Base-by-base conservation (phyloP, 2,113 vertebrate species). In the Cavia aperea region DNA sequence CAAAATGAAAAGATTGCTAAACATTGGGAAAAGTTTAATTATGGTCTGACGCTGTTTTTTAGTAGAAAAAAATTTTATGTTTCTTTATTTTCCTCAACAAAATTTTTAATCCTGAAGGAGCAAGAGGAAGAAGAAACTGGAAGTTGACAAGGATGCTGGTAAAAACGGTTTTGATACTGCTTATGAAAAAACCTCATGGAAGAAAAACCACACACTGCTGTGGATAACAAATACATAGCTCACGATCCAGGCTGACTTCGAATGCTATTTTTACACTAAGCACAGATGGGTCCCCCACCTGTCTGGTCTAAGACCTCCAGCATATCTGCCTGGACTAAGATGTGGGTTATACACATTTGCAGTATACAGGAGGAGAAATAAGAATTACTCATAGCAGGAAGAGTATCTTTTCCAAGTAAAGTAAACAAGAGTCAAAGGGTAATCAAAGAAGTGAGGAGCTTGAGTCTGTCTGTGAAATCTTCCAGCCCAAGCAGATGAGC, bases 231-330 rank as follows among this genome's bases (percentile, higher is more conserved):
- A 70, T 70, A 63, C 60, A 78, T 31, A 90, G 33, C 26, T 81
- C 29, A 79, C 19, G 54, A 7, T 39, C 65, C 90, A 8, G 33
- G 29, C 46, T 68, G 29, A 39, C 39, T 81, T 89, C 36, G 70
- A 70, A 43, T 77, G 4, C 2, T 92, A 82, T 88, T 95, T 88
- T 79, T 36, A 72, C 88, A 84, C 10, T 86, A 90, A 86, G n/a
- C 33, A 43, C 16, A 90, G 75, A 49, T 65, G 43, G 18, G n/a
- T 1, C 85, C 54, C 21, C 49, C 13, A 33, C 31, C 49, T 49
- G 51, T 62, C 10, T 54, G 58, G 58, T 66, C 39, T 83, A 58
- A 78, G 66, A 43, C 75, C 60, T 58, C 63, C 2, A 26, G n/a
- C 8, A 31, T 81, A 11, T 26, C 29, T 81, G 12, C n/a, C 18